Evolutionary conservation across 2,797 vertebrate species (phyloP), one percentile per base, ranked within the genome.

Genomic region (Peromyscus melanophrys): DNA sequence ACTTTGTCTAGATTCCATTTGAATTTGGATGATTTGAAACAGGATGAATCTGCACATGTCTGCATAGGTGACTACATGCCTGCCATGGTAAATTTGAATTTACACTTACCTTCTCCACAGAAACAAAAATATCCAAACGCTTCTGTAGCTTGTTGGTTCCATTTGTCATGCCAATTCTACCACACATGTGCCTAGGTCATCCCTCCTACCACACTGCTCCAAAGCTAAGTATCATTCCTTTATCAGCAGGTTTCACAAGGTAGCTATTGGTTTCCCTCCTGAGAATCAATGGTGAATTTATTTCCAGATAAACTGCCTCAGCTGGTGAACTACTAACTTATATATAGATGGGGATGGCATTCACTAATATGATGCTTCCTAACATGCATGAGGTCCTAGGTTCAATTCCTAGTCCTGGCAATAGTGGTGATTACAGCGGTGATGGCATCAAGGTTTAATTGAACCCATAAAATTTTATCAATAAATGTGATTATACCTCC

Each of bases 1-100:
- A n/a, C 7, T 83, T 77, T 84, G 11, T 55, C 37, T 3, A 4
- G 37, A 27, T 55, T 19, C 1, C 59, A 82, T 65, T 59, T 17
- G 3, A 11, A 40, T 46, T 84, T 40, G 59, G 5, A 31, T 63
- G 57, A 61, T 43, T 83, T 83, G 9, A 91, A 91, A 55, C 4
- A 29, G 31, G 9, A 57, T 27, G 9, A n/a, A 0, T 37, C 1
- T 37, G 6, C n/a, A 69, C 4, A 14, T 67, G 0, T 49, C 7
- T 82, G 12, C 16, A 14, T 11, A 13, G 27, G 49, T 27, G 10
- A 52, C 13, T 37, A 37, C 65, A 12, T 37, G 6, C n/a, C 8
- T 21, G 0, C 55, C 16, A n/a, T 69, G 43, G 0, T 11, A 23
- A 65, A 67, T 86, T 27, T 52, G 31, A n/a, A 14, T n/a, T 85